Percentiles rank a stretch among this genome's conserved stretches.
These are phyloP conservation scores for Ceratosolen solmsi DNA, from an alignment of 1,140 invertebrate species.

Conservation along the genomic window DNA sequence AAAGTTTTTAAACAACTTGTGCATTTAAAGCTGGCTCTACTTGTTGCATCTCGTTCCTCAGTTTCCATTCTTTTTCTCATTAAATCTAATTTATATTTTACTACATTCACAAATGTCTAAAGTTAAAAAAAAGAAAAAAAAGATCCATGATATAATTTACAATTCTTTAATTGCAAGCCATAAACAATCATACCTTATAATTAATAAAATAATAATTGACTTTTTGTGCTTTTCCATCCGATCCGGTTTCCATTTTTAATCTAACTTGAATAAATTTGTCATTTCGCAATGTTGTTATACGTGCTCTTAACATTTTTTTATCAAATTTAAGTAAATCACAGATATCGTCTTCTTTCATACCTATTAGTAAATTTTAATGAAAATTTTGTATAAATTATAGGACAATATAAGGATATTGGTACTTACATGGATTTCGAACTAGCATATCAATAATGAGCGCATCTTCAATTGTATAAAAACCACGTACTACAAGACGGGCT, in stretches of 20 bases:
- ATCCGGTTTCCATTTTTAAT: constrained; percentile 94
- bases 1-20: constrained; percentile 93
- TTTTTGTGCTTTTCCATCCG: constrained; percentile 96
- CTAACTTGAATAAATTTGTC: constrained; percentile 96
- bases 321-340: constrained; percentile 95
- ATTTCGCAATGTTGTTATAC: constrained; percentile 88
- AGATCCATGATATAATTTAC: background rate
- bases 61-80: constrained; percentile 96
- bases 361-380: constrained; percentile 63
- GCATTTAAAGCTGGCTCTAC: constrained; percentile 96
- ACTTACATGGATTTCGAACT: constrained; percentile 91
- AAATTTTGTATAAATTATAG: background rate
- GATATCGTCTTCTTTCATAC: constrained; percentile 98
- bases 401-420: constrained; percentile 17
- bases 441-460: constrained; percentile 95
- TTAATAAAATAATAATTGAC: constrained; percentile 99
- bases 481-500: constrained; percentile 89
- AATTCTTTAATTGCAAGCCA: background rate
- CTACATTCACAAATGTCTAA: constrained; percentile 94
- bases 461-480: constrained; percentile 95
- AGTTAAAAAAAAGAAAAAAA: constrained; percentile 55
- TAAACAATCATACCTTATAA: constrained; percentile 81
- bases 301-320: constrained; percentile 91
- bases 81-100: constrained; percentile 96
- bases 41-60: constrained; percentile 94